These are phyloP conservation scores for Holotrichia oblita DNA, from an alignment of 1,140 invertebrate species.

Conservation along the genomic window DNA sequence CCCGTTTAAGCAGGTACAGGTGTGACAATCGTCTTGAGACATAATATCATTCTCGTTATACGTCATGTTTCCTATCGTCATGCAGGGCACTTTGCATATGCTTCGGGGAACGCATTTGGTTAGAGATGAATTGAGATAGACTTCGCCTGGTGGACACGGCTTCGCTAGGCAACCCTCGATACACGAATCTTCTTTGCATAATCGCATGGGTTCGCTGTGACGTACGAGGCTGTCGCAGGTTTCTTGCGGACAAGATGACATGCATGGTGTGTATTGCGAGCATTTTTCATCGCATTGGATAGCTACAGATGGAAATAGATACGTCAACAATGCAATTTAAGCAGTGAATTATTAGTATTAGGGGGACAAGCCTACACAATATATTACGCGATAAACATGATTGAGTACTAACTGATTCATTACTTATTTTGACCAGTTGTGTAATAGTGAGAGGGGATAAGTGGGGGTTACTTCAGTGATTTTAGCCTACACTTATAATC, in stretches of 20 bases:
- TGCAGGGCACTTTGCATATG: constrained; percentile 76
- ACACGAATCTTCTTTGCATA: constrained; percentile 78
- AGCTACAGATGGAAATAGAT: constrained; percentile 64
- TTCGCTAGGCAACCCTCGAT: constrained; percentile 81
- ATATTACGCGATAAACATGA: no score
- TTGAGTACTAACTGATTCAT: no score
- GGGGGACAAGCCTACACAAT: no score
- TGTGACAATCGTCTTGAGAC: constrained; percentile 78
- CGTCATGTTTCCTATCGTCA: constrained; percentile 70
- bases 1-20: constrained; percentile 76
- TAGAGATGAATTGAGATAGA: constrained; percentile 75
- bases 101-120: constrained; percentile 77
- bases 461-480: no score
- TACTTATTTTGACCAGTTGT: no score
- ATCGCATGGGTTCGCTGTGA: constrained; percentile 65
- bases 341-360: not conserved
- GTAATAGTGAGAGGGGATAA: no score
- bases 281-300: constrained; percentile 87
- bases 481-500: no score
- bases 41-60: constrained; percentile 83
- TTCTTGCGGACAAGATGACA: constrained; percentile 80
- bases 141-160: constrained; percentile 74
- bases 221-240: constrained; percentile 84
- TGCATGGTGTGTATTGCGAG: constrained; percentile 80
- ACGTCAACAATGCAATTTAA: not conserved